Evolutionary conservation across 2,888 invertebrate species (phyloP).

Genomic region (Trisateles emortualis): DNA sequence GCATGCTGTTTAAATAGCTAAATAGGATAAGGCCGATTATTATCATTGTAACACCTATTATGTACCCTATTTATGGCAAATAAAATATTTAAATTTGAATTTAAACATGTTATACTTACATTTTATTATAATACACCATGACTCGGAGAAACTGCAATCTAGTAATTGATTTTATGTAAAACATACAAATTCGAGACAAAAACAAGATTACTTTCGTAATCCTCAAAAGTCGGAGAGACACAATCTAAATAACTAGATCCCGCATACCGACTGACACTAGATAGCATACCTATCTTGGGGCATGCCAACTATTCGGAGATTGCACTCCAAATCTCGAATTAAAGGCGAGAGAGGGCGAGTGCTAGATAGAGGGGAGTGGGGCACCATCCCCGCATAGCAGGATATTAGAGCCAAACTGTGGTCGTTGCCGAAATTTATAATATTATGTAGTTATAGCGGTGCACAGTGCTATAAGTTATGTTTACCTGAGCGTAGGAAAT

Average conservation of each 20-base stretch:
- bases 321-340: constrained; percentile 38
- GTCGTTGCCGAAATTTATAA: constrained; percentile 54
- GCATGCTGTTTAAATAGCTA: no score
- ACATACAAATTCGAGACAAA: no score
- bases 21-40: no score
- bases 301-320: constrained; percentile 52
- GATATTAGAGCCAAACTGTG: constrained; percentile 62
- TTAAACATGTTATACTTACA: no score
- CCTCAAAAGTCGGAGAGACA: not conserved
- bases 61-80: no score
- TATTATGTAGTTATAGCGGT: constrained; percentile 42
- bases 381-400: constrained; percentile 48
- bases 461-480: constrained; percentile 46
- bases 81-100: no score
- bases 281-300: constrained; percentile 13
- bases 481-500: constrained; percentile 56
- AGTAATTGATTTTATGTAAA: no score
- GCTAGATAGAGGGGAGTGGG: constrained; percentile 11
- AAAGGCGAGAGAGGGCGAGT: constrained; percentile 6
- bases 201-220: no score
- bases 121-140: no score
- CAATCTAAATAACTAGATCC: constrained; percentile 4
- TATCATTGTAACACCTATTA: no score
- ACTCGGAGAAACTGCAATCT: no score
- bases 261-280: constrained; percentile 1